These are phyloP conservation scores for Mythimna albipuncta DNA, from an alignment of 2,888 invertebrate species.

Conservation along the genomic window DNA sequence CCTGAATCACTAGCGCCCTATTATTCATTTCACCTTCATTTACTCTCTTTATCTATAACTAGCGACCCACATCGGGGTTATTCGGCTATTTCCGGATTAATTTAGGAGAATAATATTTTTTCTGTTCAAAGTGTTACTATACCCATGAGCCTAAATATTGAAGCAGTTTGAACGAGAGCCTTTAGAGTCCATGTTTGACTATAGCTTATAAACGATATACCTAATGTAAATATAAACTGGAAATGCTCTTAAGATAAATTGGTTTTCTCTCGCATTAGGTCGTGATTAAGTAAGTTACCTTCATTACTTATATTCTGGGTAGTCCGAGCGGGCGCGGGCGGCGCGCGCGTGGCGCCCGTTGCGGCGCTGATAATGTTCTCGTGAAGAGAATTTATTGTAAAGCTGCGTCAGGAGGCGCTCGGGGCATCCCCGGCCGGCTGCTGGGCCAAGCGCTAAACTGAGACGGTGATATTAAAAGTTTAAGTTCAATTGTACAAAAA, in stretches of 20 bases:
- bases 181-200: background rate
- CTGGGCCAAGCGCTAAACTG: background rate
- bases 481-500: background rate
- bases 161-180: background rate
- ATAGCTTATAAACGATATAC: background rate
- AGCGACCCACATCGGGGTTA: constrained; percentile 5
- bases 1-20: constrained; percentile 62
- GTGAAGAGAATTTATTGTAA: constrained; percentile 37
- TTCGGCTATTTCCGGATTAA: background rate
- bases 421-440: background rate
- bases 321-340: background rate
- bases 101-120: background rate
- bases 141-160: no score
- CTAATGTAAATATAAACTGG: background rate
- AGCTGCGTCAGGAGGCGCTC: constrained; percentile 26
- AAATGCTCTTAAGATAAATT: constrained; percentile 15
- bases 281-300: constrained; percentile 34
- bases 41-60: constrained; percentile 35
- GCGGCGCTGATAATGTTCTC: constrained; percentile 34
- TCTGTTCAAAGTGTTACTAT: constrained; percentile 7
- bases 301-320: constrained; percentile 18
- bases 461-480: background rate
- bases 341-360: constrained; percentile 6
- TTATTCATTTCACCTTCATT: constrained; percentile 52
- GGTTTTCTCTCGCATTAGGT: constrained; percentile 2